Percentiles rank a stretch among this genome's conserved stretches.
These are phyloP conservation scores for Camponotus vicinus DNA, from an alignment of 1,140 invertebrate species.

Conservation along the genomic window DNA sequence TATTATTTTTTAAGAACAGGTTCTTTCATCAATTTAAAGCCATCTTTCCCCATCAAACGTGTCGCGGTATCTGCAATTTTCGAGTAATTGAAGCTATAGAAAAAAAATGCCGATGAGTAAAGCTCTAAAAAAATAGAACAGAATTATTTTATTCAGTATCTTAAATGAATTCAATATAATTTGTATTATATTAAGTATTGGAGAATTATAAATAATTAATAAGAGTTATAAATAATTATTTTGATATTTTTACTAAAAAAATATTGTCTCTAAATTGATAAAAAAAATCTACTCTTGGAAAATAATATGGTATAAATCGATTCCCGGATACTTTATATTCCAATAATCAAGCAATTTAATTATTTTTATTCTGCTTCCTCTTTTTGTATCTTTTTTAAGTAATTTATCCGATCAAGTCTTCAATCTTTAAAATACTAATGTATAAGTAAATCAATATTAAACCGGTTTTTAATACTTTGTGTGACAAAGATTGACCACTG, in stretches of 20 bases:
- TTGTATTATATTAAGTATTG: not conserved
- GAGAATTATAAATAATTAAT: not conserved
- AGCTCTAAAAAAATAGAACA: not conserved
- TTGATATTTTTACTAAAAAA: not conserved
- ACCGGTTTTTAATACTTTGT: constrained; percentile 1
- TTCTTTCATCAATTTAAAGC: not conserved
- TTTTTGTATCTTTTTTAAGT: not conserved
- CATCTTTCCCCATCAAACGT: not conserved
- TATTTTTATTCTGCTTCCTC: not conserved
- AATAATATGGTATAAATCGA: not conserved
- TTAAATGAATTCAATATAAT: not conserved
- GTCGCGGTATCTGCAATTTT: not conserved
- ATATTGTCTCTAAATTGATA: not conserved
- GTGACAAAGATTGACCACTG: not conserved
- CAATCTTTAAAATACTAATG: constrained; percentile 11
- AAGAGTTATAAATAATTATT: not conserved
- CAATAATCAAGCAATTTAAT: not conserved
- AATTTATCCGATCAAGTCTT: not conserved
- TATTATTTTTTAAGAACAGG: constrained; percentile 9
- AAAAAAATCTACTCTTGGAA: not conserved
- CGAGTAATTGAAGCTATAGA: not conserved
- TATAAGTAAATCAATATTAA: not conserved
- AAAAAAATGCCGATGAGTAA: not conserved
- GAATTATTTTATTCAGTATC: not conserved
- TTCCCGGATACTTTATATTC: constrained; percentile 9